Evolutionary conservation across 2,797 vertebrate genomes (phyloP).

Genomic region (Acropternis orthonyx): DNA sequence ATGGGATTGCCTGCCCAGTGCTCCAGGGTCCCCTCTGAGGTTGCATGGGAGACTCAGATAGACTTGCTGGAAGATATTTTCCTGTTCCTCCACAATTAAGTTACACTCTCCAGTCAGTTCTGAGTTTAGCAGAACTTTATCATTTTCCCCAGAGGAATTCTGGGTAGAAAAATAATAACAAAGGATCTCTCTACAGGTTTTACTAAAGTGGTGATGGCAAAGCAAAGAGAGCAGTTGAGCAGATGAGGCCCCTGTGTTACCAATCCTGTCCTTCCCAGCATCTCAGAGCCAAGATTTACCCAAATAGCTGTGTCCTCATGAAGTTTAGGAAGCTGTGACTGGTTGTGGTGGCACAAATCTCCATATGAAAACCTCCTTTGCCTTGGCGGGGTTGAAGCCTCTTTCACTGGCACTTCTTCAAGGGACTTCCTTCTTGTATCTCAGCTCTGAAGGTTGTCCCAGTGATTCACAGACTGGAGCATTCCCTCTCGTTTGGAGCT

Average conservation of each 20-base stretch:
- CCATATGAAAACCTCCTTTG: background rate
- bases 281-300: background rate
- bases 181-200: background rate
- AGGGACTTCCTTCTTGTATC: background rate
- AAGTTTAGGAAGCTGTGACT: background rate
- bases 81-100: background rate
- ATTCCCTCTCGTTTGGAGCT: background rate
- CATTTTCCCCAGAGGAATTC: background rate
- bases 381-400: background rate
- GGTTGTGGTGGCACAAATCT: background rate
- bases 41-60: background rate
- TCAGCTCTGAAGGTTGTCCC: background rate
- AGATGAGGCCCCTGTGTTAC: background rate
- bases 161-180: background rate
- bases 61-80: background rate
- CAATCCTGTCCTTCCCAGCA: background rate
- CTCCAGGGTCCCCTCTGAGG: background rate
- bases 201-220: background rate
- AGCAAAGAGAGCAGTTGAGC: background rate
- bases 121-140: background rate
- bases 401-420: background rate
- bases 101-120: background rate
- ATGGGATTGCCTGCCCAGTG: background rate
- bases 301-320: background rate
- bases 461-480: background rate